These are phyloP conservation scores for Calonectris borealis DNA, from an alignment of 2,113 vertebrate species.

Conservation along the genomic window DNA sequence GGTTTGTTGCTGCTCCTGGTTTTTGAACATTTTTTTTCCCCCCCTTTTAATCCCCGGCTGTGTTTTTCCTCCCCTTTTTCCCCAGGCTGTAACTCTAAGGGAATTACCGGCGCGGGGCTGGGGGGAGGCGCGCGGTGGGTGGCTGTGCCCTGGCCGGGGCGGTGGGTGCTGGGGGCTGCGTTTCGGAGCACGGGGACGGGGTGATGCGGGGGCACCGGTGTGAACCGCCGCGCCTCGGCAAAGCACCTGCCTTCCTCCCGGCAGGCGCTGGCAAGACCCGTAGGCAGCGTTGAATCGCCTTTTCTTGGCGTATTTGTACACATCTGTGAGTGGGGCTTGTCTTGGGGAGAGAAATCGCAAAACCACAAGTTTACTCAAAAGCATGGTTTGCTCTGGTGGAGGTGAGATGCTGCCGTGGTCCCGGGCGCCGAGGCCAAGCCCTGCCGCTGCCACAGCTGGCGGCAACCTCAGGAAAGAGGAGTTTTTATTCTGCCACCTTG, in stretches of 20 bases:
- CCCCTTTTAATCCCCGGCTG: not conserved
- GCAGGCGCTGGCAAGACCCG: not conserved
- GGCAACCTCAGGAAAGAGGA: not conserved
- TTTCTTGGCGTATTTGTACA: not conserved
- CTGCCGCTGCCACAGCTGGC: not conserved
- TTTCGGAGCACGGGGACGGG: fast-evolving
- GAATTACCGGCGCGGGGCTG: not conserved
- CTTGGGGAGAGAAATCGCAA: not conserved
- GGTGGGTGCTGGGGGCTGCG: not conserved
- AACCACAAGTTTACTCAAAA: not conserved
- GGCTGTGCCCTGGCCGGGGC: not conserved
- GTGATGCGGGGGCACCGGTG: slow-evolving; percentile 60
- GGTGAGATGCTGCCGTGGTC: not conserved
- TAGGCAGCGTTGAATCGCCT: not conserved
- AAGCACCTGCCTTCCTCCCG: slow-evolving; percentile 61
- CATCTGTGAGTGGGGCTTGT: not conserved
- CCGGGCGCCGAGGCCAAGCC: not conserved
- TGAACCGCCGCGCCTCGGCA: not conserved
- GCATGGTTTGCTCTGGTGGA: not conserved
- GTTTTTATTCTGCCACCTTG: not conserved
- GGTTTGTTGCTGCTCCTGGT: not conserved
- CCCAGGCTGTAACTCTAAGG: not conserved
- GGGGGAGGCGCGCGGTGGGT: not conserved
- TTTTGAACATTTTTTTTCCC: not conserved
- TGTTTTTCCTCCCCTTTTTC: not conserved